phyloP scores from a whole-genome alignment of 1,140 invertebrate species.

The Melipona quadrifasciata region DNA sequence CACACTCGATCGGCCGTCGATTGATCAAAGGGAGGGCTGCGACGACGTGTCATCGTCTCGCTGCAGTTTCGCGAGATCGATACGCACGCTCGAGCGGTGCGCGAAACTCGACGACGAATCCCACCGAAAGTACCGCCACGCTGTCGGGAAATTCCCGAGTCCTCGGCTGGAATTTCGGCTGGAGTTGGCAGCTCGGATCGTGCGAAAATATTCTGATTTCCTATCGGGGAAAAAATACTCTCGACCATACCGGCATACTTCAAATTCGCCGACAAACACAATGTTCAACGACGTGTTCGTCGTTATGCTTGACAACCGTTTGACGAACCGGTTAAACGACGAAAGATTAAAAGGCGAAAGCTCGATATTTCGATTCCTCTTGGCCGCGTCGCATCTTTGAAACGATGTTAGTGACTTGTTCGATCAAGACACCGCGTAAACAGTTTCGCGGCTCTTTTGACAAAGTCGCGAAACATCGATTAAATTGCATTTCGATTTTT shows the following conservation, averaged over 20 bases:
- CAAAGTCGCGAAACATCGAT: slow-evolving; percentile 1
- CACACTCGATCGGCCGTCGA: slow-evolving; percentile 17
- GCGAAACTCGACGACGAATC: neutral
- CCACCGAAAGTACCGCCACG: neutral
- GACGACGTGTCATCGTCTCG: neutral
- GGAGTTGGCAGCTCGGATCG: neutral
- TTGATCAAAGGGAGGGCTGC: slow-evolving; percentile 37
- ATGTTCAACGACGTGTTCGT: slow-evolving; percentile 4
- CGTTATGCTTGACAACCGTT: neutral
- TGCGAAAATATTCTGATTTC: neutral
- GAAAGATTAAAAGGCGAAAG: neutral
- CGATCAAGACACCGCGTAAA: no score
- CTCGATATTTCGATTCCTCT: neutral
- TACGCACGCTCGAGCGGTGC: neutral
- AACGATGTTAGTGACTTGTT: neutral
- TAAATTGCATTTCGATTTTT: slow-evolving; percentile 24
- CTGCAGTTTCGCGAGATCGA: neutral
- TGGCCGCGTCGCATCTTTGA: neutral
- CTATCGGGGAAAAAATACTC: neutral
- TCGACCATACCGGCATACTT: neutral
- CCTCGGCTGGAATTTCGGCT: neutral
- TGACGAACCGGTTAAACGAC: slow-evolving; percentile 20
- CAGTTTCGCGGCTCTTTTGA: no score
- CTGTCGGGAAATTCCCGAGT: neutral
- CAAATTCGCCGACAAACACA: neutral